Evolutionary conservation across 2,888 invertebrate species (phyloP), one percentile per base, ranked within the genome.

Genomic region (Aleiodes testaceus): DNA sequence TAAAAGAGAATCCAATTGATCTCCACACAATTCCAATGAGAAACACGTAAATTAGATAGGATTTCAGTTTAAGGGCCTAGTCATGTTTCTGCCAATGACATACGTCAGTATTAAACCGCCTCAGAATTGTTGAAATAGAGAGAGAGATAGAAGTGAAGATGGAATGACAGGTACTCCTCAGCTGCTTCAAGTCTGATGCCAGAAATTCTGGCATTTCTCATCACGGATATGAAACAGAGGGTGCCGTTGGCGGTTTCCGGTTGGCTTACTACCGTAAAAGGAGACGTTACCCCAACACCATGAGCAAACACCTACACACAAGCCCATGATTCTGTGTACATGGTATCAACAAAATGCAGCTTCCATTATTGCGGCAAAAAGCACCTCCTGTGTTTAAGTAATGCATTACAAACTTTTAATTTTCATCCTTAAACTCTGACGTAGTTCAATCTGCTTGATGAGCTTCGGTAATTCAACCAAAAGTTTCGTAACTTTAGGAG

Each of bases 181-280:
- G 26, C 45, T 14, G 36, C 20, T 11, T 44, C 22, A 9, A 20
- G 49, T 30, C 14, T 61, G 59, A 59, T 59, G 59, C 59, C 22
- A 52, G 63, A 44, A 30, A 71, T 61, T 42, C 66, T 71, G 52
- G 52, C 44, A 71, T 59, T 71, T 71, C 52, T 66, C 66, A 71
- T 71, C 71, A 66, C 61, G 66, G 66, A 71, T 66, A 71, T 71
- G 71, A 71, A 71, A 66, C 71, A 66, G 50, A 52, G 59, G 61
- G 59, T 61, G 71, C 71, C 71, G 64, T 66, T 44, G 71, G 71
- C 71, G 71, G 71, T 71, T 71, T 67, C 50, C 30, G 61, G 45
- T 36, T 44, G 47, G 50, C 47, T 61, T 42, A 36, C 11, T 18
- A 11, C 49, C 18, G 30, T 22, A 22, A 20, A 68, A 36, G 45